A percentile compares a stretch with the other conserved stretches of the same genome.
These are phyloP conservation scores for Trogon melanurus DNA, from an alignment of 2,113 vertebrate species.

Conservation along the genomic window DNA sequence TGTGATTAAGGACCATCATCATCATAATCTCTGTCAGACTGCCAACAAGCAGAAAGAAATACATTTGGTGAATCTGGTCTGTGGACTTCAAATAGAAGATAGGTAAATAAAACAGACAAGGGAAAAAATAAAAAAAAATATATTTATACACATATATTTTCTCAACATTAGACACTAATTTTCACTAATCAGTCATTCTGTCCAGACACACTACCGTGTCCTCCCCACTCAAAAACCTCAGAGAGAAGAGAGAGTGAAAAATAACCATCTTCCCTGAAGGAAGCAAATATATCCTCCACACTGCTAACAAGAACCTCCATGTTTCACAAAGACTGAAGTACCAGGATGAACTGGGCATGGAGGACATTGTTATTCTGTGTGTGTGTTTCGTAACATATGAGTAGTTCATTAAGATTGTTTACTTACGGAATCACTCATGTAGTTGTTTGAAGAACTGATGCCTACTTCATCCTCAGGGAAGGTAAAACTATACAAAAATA, in stretches of 20 bases:
- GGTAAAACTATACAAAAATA: neutral
- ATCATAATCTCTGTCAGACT: neutral
- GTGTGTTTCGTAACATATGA: neutral
- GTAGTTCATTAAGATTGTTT: neutral
- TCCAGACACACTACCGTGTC: neutral
- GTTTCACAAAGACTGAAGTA: neutral
- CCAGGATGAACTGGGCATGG: neutral
- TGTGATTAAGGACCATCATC: neutral
- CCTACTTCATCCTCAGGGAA: neutral
- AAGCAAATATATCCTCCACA: neutral
- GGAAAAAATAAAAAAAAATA: neutral
- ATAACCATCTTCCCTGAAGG: neutral
- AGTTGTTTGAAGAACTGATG: neutral
- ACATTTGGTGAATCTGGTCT: neutral
- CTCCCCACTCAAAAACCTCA: neutral
- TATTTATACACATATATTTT: neutral
- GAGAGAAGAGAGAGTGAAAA: neutral
- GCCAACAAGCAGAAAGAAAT: neutral
- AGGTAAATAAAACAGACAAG: neutral
- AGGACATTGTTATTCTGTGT: neutral
- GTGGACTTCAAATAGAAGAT: neutral
- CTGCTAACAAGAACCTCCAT: accelerated
- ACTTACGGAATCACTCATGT: neutral
- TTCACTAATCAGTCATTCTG: neutral
- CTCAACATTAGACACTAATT: neutral